phyloP scores from a whole-genome alignment of 2,113 vertebrate species.

The Poeciliopsis prolifica region DNA sequence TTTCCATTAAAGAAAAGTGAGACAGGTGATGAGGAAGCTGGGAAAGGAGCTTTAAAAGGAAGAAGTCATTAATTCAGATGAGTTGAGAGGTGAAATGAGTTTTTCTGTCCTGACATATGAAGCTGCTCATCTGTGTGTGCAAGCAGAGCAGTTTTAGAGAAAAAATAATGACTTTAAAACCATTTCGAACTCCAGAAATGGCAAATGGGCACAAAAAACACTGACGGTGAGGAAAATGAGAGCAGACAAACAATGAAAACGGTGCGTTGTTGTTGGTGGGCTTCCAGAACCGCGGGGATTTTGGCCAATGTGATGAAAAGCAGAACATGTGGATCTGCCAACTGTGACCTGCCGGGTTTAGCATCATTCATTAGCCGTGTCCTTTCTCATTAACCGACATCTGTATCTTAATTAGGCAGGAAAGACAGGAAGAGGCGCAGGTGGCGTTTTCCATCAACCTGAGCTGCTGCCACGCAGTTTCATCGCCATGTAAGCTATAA shows the following conservation, averaged over 20 bases:
- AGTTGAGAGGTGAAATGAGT: conserved; percentile 60
- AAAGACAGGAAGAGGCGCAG: conserved; percentile 57
- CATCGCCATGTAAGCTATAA: too few relatives aligned
- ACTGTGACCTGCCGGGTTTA: conserved; percentile 56
- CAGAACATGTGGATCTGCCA: conserved; percentile 58
- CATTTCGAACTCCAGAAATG: conserved; percentile 10
- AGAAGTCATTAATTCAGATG: conserved; percentile 57
- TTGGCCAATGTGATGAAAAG: conserved; percentile 48
- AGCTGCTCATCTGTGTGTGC: conserved; percentile 17
- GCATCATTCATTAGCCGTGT: conserved; percentile 62
- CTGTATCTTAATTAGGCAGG: conserved; percentile 70
- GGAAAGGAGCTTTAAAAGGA: conserved; percentile 51
- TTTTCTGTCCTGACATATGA: conserved; percentile 58
- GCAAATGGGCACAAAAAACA: conserved; percentile 21
- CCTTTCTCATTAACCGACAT: conserved; percentile 67
- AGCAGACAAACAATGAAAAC: conserved; percentile 21
- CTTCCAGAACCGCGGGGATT: conserved; percentile 31
- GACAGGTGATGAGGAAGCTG: background rate
- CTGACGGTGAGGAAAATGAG: background rate
- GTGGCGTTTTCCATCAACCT: conserved; percentile 33
- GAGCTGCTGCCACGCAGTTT: conserved; percentile 2
- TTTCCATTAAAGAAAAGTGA: conserved; percentile 42
- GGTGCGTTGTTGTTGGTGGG: background rate
- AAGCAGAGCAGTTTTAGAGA: background rate
- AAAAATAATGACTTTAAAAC: conserved; percentile 28